Conservation (phyloP, 2,888 invertebrate species). For the Margaritifera margaritifera region DNA sequence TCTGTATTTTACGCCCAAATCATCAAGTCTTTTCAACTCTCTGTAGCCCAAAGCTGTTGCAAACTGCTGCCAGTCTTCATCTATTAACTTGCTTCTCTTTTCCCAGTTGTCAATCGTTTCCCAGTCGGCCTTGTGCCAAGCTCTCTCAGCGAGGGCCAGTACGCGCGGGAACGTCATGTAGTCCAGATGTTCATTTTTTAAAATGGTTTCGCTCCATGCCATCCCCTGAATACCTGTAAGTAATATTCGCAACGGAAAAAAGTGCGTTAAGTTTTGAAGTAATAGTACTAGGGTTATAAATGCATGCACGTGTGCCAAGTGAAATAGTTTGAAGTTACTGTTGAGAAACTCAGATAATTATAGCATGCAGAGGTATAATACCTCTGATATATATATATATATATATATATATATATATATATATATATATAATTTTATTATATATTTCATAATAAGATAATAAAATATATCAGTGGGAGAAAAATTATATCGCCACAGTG, state of each 20-base stretch:
- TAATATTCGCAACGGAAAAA: neutral
- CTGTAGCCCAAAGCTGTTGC: constrained; percentile 46
- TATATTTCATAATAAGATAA: too few relatives aligned
- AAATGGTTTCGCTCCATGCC: constrained; percentile 54
- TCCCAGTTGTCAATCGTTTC: constrained; percentile 31
- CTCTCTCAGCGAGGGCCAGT: constrained; percentile 61
- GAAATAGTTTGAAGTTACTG: too few relatives aligned
- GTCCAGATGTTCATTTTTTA: constrained; percentile 35
- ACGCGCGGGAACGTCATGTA: constrained; percentile 53
- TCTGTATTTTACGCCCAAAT: constrained; percentile 39
- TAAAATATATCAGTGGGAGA: too few relatives aligned
- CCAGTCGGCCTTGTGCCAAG: constrained; percentile 61
- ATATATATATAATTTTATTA: too few relatives aligned
- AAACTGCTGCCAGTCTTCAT: constrained; percentile 47
- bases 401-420: too few relatives aligned
- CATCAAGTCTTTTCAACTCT: constrained; percentile 45
- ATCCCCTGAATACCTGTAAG: constrained; percentile 60
- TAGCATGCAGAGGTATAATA: too few relatives aligned
- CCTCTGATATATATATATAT: too few relatives aligned
- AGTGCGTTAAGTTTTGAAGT: too few relatives aligned
- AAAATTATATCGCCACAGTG: too few relatives aligned
- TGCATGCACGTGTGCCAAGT: too few relatives aligned
- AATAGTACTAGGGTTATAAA: too few relatives aligned
- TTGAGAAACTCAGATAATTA: too few relatives aligned
- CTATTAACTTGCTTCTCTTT: constrained; percentile 9